Percentiles rank a stretch among this genome's conserved stretches.
Evolutionary conservation across 2,888 invertebrate species (phyloP).

Genomic region (Thereva nobilitata): DNA sequence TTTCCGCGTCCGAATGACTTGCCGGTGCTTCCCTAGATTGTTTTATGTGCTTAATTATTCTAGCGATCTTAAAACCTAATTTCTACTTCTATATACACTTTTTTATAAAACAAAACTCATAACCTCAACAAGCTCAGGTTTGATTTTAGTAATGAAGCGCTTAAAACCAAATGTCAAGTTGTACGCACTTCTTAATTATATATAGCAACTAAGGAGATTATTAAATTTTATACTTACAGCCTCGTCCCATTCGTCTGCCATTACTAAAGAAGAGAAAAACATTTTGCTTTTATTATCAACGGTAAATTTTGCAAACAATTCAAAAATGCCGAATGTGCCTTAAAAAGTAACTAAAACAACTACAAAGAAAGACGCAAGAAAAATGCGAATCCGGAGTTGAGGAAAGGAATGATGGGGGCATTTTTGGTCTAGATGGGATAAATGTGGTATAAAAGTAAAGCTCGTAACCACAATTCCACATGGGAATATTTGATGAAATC

Average conservation of each 20-base stretch:
- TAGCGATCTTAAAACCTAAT: neutral
- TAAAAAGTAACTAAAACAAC: conserved; percentile 7
- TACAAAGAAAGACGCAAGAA: conserved; percentile 12
- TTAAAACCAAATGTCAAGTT: too few relatives aligned
- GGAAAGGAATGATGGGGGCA: too few relatives aligned
- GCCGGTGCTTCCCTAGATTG: conserved; percentile 23
- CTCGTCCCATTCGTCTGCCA: conserved; percentile 47
- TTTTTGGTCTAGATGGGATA: too few relatives aligned
- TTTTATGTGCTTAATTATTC: neutral
- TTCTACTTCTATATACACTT: conserved; percentile 4
- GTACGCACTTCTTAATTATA: too few relatives aligned
- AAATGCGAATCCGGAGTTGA: too few relatives aligned
- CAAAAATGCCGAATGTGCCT: conserved; percentile 16
- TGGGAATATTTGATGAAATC: too few relatives aligned
- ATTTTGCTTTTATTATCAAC: conserved; percentile 28
- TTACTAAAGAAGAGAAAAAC: conserved; percentile 42
- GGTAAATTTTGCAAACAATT: conserved; percentile 17
- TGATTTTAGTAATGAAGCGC: neutral
- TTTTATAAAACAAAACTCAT: conserved; percentile 24
- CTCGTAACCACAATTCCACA: too few relatives aligned
- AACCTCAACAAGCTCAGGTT: conserved; percentile 26
- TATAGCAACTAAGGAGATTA: too few relatives aligned
- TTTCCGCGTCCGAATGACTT: conserved; percentile 36
- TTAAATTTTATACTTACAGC: conserved; percentile 36
- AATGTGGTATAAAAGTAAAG: too few relatives aligned